Evolutionary conservation across 2,888 invertebrate genomes (phyloP).

Genomic region (Myopa testacea): DNA sequence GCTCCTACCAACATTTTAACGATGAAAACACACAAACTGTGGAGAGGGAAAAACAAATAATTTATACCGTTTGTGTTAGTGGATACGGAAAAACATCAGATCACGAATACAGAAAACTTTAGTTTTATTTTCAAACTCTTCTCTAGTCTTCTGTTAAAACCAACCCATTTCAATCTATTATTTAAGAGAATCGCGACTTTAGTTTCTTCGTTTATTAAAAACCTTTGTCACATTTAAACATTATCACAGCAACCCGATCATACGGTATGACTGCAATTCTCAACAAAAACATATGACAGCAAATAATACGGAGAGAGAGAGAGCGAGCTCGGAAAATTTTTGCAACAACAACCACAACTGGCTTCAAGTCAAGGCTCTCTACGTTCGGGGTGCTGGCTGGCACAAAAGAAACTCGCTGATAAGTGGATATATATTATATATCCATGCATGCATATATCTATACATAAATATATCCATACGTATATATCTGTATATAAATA

Average conservation of each 20-base stretch:
- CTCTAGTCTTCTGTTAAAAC: too few relatives aligned
- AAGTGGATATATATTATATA: conserved; percentile 23
- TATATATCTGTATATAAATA: too few relatives aligned
- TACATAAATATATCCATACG: too few relatives aligned
- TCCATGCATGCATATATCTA: conserved; percentile 6
- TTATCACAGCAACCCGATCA: background rate
- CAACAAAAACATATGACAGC: background rate
- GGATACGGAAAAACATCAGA: too few relatives aligned
- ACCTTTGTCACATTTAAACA: too few relatives aligned
- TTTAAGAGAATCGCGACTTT: too few relatives aligned
- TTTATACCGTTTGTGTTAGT: too few relatives aligned
- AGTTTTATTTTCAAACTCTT: too few relatives aligned
- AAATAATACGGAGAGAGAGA: background rate
- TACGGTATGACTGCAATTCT: background rate
- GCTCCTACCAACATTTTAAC: background rate
- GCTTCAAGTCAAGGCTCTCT: conserved; percentile 29
- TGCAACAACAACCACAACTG: conserved; percentile 4
- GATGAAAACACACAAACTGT: background rate
- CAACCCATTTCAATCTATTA: too few relatives aligned
- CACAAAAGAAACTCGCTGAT: background rate
- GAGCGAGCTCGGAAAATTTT: background rate
- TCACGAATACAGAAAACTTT: too few relatives aligned
- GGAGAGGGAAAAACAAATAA: background rate
- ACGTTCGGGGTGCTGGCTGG: background rate
- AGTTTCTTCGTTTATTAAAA: too few relatives aligned